phyloP scores from a whole-genome alignment of 2,888 invertebrate genomes.

The Tortrix viridana region DNA sequence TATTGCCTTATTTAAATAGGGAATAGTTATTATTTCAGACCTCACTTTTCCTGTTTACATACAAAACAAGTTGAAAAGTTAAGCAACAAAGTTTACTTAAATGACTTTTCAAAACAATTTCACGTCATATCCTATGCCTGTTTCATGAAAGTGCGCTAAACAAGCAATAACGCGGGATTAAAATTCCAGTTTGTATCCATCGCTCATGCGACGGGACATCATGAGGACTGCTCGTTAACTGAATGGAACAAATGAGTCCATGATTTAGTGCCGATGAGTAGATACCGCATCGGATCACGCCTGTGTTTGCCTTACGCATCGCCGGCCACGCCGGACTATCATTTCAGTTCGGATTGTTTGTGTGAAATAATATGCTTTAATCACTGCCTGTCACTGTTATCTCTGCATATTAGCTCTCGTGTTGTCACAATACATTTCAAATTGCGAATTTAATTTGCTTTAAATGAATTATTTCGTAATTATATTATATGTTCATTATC shows the following conservation, averaged over 20 bases:
- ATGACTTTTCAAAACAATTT: too few species aligned
- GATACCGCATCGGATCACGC: constrained; percentile 52
- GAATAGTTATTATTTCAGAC: too few species aligned
- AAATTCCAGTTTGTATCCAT: constrained; percentile 59
- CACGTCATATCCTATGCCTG: too few species aligned
- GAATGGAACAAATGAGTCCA: constrained; percentile 76
- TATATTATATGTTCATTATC: too few species aligned
- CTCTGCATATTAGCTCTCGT: constrained; percentile 30
- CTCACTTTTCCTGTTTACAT: too few species aligned
- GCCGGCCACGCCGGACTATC: constrained; percentile 50
- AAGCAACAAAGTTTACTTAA: too few species aligned
- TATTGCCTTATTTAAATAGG: constrained; percentile 13
- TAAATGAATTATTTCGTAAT: not conserved
- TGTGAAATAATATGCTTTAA: constrained; percentile 37
- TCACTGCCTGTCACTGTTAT: constrained; percentile 32
- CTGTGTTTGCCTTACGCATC: constrained; percentile 64
- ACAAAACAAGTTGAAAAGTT: too few species aligned
- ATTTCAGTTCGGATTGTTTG: constrained; percentile 46
- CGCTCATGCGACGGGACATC: constrained; percentile 55
- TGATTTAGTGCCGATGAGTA: constrained; percentile 69
- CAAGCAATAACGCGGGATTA: constrained; percentile 47
- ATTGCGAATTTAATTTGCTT: not conserved
- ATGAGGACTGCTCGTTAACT: constrained; percentile 69
- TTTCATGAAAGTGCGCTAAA: constrained; percentile 16
- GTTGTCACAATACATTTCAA: constrained; percentile 9